Conservation (phyloP, 64 coral and sea anemone species). For the Actinia tenebrosa region DNA sequence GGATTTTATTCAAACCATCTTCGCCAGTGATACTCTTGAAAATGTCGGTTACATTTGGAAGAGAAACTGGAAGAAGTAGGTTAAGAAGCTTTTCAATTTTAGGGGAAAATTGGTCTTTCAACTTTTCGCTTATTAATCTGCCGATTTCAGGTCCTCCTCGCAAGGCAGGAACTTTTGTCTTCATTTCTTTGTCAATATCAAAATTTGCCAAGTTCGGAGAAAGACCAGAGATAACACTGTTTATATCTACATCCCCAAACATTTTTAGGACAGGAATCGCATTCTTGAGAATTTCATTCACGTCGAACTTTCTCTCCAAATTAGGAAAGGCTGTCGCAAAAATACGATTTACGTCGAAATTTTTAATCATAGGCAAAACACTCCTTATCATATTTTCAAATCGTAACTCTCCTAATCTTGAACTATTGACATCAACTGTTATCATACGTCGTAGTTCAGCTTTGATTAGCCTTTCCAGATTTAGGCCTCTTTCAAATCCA, state of each 20-base stretch:
- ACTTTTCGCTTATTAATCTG: not conserved
- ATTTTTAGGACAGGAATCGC: not conserved
- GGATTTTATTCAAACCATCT: not conserved
- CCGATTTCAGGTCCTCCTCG: not conserved
- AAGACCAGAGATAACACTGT: not conserved
- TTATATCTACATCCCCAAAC: not conserved
- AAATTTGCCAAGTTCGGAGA: not conserved
- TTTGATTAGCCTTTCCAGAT: not conserved
- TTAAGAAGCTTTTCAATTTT: not conserved
- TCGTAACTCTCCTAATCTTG: not conserved
- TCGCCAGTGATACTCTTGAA: not conserved
- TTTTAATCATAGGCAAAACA: not conserved
- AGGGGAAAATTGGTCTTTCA: not conserved
- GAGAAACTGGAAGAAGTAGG: not conserved
- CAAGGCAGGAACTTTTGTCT: not conserved
- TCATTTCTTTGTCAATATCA: not conserved
- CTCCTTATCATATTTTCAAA: not conserved
- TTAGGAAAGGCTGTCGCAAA: constrained; percentile 1
- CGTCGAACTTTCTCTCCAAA: not conserved
- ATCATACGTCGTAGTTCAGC: not conserved
- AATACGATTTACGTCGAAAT: not conserved
- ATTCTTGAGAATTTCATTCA: not conserved
- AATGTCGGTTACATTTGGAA: not conserved
- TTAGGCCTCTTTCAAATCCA: not conserved
- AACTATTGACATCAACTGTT: not conserved